A percentile compares a stretch with the other conserved stretches of the same genome.
These are phyloP conservation scores for Petrocephalus zakoni DNA, from an alignment of 2,113 vertebrate species.

Conservation along the genomic window DNA sequence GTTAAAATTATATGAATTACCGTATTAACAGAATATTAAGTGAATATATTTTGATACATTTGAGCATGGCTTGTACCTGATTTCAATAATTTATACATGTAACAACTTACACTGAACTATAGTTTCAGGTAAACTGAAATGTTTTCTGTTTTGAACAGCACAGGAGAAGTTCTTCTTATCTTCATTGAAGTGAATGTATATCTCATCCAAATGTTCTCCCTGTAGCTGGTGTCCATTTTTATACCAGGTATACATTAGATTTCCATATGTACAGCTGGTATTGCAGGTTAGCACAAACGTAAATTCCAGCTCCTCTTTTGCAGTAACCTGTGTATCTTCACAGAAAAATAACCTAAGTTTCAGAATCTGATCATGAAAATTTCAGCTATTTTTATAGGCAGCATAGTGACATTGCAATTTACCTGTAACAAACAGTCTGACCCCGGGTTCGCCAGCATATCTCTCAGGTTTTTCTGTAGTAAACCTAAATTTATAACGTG, in stretches of 20 bases:
- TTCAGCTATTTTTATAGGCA: not conserved
- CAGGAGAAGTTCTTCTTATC: not conserved
- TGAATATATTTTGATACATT: not conserved
- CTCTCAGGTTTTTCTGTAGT: not conserved
- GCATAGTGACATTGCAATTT: not conserved
- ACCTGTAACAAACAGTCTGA: constrained; percentile 26
- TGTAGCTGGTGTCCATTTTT: not conserved
- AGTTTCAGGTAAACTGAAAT: not conserved
- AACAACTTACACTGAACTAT: not conserved
- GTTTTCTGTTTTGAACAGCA: not conserved
- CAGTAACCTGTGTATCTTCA: not conserved
- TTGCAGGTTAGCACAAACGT: not conserved
- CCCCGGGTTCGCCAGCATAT: constrained; percentile 6
- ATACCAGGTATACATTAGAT: not conserved
- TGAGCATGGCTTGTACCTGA: not conserved
- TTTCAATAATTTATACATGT: not conserved
- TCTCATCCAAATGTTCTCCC: not conserved
- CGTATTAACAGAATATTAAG: not conserved
- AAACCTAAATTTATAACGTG: constrained; percentile 17
- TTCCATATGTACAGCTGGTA: not conserved
- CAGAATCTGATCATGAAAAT: not conserved
- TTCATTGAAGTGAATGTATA: not conserved
- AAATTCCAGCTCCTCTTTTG: not conserved
- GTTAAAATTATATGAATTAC: not conserved
- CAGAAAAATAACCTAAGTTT: not conserved